These are phyloP conservation scores for Pangasius djambal DNA, from an alignment of 2,797 vertebrate species.

Conservation along the genomic window DNA sequence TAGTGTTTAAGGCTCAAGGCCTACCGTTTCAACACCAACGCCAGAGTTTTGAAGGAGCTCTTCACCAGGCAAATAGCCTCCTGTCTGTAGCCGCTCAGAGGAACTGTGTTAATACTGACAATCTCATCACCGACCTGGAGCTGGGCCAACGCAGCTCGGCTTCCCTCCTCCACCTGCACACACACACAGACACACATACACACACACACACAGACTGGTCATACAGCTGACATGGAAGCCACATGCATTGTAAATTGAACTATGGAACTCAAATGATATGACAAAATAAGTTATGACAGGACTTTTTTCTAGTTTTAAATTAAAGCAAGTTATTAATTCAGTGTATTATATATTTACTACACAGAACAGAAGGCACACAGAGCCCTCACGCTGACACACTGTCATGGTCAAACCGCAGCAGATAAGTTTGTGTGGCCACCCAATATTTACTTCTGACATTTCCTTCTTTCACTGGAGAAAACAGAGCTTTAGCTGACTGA, in stretches of 20 bases:
- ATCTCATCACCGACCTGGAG: constrained; percentile 87
- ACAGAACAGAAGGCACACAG: background rate
- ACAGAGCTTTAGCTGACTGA: constrained; percentile 12
- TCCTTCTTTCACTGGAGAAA: background rate
- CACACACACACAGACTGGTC: background rate
- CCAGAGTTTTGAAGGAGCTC: constrained; percentile 82
- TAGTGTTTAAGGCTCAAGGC: background rate
- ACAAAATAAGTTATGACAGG: background rate
- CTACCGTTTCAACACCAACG: constrained; percentile 85
- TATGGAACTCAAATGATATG: background rate
- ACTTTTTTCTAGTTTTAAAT: background rate
- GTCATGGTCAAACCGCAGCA: background rate
- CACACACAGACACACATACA: background rate
- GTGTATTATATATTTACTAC: background rate
- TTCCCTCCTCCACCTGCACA: constrained; percentile 86
- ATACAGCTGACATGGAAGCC: background rate
- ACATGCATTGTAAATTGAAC: background rate
- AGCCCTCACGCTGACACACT: background rate
- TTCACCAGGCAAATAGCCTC: constrained; percentile 92
- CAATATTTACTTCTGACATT: background rate
- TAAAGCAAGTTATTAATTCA: background rate
- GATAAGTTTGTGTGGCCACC: constrained; percentile 8
- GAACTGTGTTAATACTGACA: constrained; percentile 82
- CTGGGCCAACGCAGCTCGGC: constrained; percentile 75
- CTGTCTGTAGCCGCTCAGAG: constrained; percentile 85